Base-by-base conservation (phyloP, 2,888 invertebrate species). In the Tineola bisselliella region DNA sequence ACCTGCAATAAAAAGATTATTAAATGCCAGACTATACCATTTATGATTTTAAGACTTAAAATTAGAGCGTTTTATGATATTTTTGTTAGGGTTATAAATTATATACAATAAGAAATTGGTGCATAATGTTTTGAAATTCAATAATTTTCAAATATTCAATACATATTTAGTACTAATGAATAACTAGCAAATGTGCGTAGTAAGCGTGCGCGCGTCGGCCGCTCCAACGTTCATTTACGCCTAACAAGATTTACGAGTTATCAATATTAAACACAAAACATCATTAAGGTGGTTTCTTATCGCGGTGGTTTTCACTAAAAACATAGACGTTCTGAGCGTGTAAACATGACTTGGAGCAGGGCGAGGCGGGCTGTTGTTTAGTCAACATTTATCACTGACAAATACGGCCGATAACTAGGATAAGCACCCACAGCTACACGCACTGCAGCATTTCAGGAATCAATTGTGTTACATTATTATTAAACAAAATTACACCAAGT, bases 321-420 rank as follows among this genome's bases (percentile, higher is more conserved):
- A 69, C 70, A 70, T 66, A 65, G 65, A 65, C 79, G 79, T 80
- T 81, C 81, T 76, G 69, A 65, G 63, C 64, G 62, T 63, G 68
- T 72, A 79, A 77, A 83, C 79, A 78, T 66, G 72, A 79, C 80
- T 8, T 79, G 82, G 79, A 81, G 83, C 81, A 79, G 74, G 69
- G 65, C 70, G 68, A 74, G 76, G 78, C 77, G 77, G 74, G 60
- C 59, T 64, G 63, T 62, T 74, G 73, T 79, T 76, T 78, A 76
- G 73, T 73, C 70, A 71, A 68, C 70, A 72, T 74, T 78, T 83
- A 84, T 83, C 83, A 70, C 72, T 65, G 70, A 70, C 77, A 84
- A 84, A 83, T 80, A 82, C 62, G 67, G 65, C 70, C 65, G 68
- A 59, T 62, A 73, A 66, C 65, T 60, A 64, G 67, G 63, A 56